Evolutionary conservation across 1,140 invertebrate species (phyloP).

Genomic region (Meloidogyne floridensis): DNA sequence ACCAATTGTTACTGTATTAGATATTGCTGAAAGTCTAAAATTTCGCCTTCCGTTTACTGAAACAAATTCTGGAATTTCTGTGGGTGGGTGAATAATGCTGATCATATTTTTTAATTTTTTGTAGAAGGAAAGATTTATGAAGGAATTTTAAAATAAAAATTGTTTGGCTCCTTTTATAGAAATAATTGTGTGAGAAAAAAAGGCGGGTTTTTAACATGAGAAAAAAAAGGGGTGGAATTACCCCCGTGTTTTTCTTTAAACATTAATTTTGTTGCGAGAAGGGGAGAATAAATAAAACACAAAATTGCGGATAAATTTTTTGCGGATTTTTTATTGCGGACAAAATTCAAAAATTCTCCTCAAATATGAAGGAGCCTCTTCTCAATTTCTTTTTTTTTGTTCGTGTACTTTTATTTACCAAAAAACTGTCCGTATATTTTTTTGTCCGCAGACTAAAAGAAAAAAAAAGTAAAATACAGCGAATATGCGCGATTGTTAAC

Average conservation of each 20-base stretch:
- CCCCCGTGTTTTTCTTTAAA: neutral
- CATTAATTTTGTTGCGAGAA: neutral
- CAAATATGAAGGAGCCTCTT: no score
- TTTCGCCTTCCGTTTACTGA: neutral
- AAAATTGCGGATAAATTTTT: neutral
- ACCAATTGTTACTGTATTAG: neutral
- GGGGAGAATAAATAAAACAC: neutral
- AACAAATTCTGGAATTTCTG: slow-evolving; percentile 4
- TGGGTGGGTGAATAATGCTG: neutral
- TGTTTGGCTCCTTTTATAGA: neutral
- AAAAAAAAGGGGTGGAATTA: neutral
- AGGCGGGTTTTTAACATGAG: neutral
- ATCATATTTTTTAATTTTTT: neutral
- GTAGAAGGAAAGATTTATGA: neutral
- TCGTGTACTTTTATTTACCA: neutral
- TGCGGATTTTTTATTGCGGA: neutral
- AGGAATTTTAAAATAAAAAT: no score
- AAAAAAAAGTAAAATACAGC: neutral
- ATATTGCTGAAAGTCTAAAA: neutral
- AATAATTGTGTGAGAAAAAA: neutral
- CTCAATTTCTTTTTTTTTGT: no score
- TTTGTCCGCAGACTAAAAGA: slow-evolving; percentile 3
- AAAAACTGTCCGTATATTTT: neutral
- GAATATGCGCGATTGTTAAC: neutral
- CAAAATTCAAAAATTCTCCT: no score